phyloP scores from a whole-genome alignment of 2,797 vertebrate genomes.

The Pagetopsis macropterus region DNA sequence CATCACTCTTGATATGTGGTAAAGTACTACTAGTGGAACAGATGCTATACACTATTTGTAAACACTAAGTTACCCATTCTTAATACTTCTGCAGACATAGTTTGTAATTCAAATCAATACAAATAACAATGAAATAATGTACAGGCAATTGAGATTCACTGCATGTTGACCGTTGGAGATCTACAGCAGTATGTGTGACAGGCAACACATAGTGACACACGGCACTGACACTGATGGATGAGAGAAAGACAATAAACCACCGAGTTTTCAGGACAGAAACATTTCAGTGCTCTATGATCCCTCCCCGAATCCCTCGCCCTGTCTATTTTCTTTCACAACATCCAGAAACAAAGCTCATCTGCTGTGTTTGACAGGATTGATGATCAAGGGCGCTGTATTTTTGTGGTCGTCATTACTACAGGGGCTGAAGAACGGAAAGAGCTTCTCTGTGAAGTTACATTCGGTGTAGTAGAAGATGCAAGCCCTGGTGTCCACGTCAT shows the following conservation, averaged over 20 bases:
- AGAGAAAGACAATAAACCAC: slow-evolving; percentile 21
- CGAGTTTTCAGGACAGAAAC: slow-evolving; percentile 25
- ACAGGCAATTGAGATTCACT: background rate
- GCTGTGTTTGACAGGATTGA: slow-evolving; percentile 51
- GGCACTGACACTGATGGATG: slow-evolving; percentile 36
- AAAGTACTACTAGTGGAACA: background rate
- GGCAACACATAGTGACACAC: slow-evolving; percentile 31
- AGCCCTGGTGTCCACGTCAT: slow-evolving; percentile 53
- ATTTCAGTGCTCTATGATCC: slow-evolving; percentile 11
- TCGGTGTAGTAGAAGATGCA: slow-evolving; percentile 65
- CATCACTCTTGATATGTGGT: slow-evolving; percentile 19
- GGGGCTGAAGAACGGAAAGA: slow-evolving; percentile 73
- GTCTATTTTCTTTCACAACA: slow-evolving; percentile 2
- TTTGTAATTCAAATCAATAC: background rate
- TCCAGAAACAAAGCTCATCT: slow-evolving; percentile 17
- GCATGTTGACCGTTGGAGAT: slow-evolving; percentile 15
- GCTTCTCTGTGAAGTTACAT: slow-evolving; percentile 54
- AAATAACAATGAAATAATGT: background rate
- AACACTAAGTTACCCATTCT: background rate
- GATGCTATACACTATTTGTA: background rate
- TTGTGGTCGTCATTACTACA: slow-evolving; percentile 29
- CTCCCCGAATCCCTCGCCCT: background rate
- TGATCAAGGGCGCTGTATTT: slow-evolving; percentile 63
- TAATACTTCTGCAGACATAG: background rate
- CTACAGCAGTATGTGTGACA: slow-evolving; percentile 31